A percentile compares a stretch with the other conserved stretches of the same genome.
These are phyloP conservation scores for Benthosema pterotum DNA, from an alignment of 2,797 vertebrate genomes.

Conservation along the genomic window DNA sequence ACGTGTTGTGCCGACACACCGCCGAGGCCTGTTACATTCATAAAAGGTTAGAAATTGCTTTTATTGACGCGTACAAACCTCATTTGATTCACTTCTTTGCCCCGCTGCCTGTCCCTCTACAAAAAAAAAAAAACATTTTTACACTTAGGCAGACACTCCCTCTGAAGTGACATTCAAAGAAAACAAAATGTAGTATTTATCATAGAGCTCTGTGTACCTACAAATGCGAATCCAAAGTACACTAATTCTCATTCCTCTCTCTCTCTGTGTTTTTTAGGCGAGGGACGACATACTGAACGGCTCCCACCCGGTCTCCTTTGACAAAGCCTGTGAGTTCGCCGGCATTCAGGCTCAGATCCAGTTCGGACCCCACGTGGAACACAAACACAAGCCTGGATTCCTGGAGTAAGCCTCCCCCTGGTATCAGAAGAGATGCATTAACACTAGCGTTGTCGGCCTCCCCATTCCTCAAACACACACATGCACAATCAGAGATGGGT, in stretches of 20 bases:
- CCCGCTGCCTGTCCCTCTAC: constrained; percentile 11
- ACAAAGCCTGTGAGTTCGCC: constrained; percentile 97
- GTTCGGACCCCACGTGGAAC: constrained; percentile 96
- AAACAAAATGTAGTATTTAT: constrained; percentile 34
- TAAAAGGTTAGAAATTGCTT: constrained; percentile 36
- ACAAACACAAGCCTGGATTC: constrained; percentile 98
- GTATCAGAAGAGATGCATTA: constrained; percentile 30
- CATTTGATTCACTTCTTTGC: constrained; percentile 24
- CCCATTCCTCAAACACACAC: constrained; percentile 3
- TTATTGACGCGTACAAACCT: constrained; percentile 47
- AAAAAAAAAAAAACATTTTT: constrained; percentile 32
- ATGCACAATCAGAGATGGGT: too few species aligned
- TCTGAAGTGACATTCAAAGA: constrained; percentile 41
- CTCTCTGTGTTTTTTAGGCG: constrained; percentile 83
- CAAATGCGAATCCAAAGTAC: constrained; percentile 43
- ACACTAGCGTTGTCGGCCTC: constrained; percentile 8
- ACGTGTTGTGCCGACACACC: constrained; percentile 49
- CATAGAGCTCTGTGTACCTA: constrained; percentile 20
- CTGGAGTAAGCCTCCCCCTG: constrained; percentile 89
- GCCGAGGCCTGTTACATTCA: constrained; percentile 31
- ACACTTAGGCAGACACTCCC: constrained; percentile 25
- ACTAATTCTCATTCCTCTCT: constrained; percentile 27
- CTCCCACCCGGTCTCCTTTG: constrained; percentile 97
- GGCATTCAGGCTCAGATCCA: constrained; percentile 99
- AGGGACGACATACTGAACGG: constrained; percentile 98